Conservation (phyloP, 1,140 invertebrate species). For the Heliconius congener region DNA sequence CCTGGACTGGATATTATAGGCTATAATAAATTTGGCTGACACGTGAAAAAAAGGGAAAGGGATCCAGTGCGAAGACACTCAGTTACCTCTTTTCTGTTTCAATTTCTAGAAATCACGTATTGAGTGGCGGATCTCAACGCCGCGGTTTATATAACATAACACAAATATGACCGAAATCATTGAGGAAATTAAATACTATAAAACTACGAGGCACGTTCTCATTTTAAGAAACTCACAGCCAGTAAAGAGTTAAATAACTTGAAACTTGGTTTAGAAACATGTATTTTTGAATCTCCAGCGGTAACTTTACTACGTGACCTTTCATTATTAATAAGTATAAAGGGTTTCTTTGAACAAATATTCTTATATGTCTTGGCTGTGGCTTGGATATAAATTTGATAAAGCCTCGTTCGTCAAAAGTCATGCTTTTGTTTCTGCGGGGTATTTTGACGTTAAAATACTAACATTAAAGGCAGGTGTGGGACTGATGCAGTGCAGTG, state of each 20-base stretch:
- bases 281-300: constrained; percentile 17
- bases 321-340: background rate
- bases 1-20: too few species aligned
- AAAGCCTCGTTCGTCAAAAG: background rate
- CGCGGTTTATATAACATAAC: too few species aligned
- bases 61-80: too few species aligned
- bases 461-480: too few species aligned
- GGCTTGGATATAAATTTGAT: background rate
- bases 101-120: too few species aligned
- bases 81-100: too few species aligned
- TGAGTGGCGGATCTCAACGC: too few species aligned
- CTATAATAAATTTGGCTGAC: too few species aligned
- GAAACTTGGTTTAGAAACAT: constrained; percentile 5
- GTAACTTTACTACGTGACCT: constrained; percentile 23
- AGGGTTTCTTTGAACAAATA: background rate
- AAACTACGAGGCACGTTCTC: background rate
- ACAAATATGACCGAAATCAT: background rate
- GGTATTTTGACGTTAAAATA: too few species aligned
- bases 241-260: background rate
- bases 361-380: background rate
- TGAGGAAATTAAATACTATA: background rate
- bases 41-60: too few species aligned
- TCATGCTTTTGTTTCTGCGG: too few species aligned
- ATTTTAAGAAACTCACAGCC: background rate
- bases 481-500: too few species aligned